A percentile compares a stretch with the other conserved stretches of the same genome.
phyloP scores from a whole-genome alignment of 2,113 vertebrate species.

The Albula glossodonta region DNA sequence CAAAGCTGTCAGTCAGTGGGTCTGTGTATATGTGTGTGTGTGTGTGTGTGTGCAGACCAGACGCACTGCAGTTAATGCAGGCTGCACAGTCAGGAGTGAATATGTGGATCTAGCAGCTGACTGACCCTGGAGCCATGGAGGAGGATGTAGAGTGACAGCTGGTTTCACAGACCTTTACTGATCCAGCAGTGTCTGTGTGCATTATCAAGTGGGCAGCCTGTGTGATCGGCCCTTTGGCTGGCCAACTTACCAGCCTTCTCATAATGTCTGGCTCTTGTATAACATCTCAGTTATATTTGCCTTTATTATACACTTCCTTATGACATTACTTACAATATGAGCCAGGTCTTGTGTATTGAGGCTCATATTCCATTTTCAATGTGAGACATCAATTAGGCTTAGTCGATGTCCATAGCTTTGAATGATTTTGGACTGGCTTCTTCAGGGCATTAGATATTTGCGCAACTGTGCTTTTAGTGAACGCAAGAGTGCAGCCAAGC shows the following conservation, averaged over 20 bases:
- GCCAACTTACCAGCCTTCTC: neutral
- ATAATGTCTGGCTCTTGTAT: neutral
- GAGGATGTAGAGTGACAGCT: neutral
- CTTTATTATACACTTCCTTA: neutral
- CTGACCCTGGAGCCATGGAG: neutral
- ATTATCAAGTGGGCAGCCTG: neutral
- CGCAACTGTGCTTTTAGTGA: neutral
- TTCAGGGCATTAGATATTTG: neutral
- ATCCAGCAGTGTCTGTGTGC: neutral
- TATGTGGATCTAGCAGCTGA: neutral
- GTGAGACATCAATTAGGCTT: neutral
- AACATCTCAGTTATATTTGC: neutral
- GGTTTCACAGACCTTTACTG: neutral
- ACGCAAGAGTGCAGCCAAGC: neutral
- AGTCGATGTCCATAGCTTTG: neutral
- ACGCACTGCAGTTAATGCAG: neutral
- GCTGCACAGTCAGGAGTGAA: slow-evolving; percentile 4
- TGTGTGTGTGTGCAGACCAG: neutral
- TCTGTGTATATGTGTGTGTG: too few relatives aligned
- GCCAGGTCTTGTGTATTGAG: neutral
- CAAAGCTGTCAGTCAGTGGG: too few relatives aligned
- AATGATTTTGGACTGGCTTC: neutral
- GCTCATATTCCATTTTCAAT: neutral
- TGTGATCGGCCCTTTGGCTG: neutral
- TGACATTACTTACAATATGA: neutral